phyloP scores from a whole-genome alignment of 2,113 vertebrate genomes.

The Phylloscopus trochilus region DNA sequence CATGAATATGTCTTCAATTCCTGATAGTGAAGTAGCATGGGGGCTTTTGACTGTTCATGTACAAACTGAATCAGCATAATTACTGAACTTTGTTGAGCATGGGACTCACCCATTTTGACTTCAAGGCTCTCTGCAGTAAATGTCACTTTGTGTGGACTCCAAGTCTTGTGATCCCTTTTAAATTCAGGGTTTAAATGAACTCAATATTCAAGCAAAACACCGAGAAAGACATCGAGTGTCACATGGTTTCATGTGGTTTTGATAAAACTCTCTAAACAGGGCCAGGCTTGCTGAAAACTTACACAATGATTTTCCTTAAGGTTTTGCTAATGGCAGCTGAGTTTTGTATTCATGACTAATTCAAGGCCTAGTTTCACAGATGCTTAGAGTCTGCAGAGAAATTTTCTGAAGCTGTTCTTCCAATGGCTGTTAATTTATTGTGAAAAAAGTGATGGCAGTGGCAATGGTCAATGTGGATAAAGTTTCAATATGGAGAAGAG shows the following conservation, averaged over 20 bases:
- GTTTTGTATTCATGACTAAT: neutral
- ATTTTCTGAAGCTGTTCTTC: neutral
- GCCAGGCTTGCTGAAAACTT: neutral
- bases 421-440: neutral
- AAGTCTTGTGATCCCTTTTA: neutral
- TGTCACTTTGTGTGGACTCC: neutral
- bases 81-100: neutral
- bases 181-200: neutral
- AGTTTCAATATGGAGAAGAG: neutral
- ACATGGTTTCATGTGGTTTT: conserved; percentile 6
- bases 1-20: neutral
- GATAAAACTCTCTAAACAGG: neutral
- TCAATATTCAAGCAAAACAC: neutral
- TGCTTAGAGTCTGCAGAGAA: neutral
- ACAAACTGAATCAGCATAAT: neutral
- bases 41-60: rapidly evolving
- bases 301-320: neutral
- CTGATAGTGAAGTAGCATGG: neutral
- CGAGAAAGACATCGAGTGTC: neutral
- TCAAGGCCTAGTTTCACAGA: neutral
- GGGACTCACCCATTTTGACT: neutral
- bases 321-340: neutral
- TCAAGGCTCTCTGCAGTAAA: neutral
- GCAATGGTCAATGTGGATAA: neutral
- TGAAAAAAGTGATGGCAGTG: neutral